Base-by-base conservation (phyloP, 1,140 invertebrate species). In the Galendromus occidentalis region DNA sequence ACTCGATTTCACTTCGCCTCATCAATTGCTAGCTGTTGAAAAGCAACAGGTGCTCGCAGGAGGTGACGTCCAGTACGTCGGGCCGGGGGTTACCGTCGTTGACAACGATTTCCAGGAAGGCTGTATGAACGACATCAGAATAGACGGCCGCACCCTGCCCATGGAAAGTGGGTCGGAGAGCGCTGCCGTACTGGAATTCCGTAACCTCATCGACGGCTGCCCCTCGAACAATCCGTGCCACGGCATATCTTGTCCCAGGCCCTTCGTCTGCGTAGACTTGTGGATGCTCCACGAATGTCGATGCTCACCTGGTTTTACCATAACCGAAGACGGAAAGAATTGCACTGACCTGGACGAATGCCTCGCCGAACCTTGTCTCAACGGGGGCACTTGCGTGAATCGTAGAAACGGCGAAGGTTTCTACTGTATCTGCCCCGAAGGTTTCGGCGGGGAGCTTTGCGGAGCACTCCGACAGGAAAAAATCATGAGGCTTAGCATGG, bases 281-380 rank as follows among this genome's bases (percentile, higher is more conserved):
- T 98, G 92, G 92, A 91, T 88, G 76, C 85, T 89, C 76, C 90
- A 91, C 71, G 91, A 95, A 72, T 98, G 92, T 89, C 91, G 88
- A 91, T 93, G 90, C 79, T 88, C 88, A 67, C 87, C 91, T 78
- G 89, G 89, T 74, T 85, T 86, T 72, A 81, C 90, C 71, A 84
- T 88, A 73, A 88, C 88, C 30, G 80, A 84, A 55, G 88, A 92
- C 78, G 85, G 84, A 68, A 89, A 91, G 77, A 84, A 86, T 71
- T 94, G 91, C 75, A 86, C 85, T 76, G 91, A 94, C 78, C 88
- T 89, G 75, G 88, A 94, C 77, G 91, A 94, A 74, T 94, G 91
- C 75, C 81, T 90, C 71, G 87, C 91, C 74, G 82, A 86, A 74
- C 91, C 91, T 67, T 93, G 90, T 74, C 80, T 88, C 68, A 92